These are phyloP conservation scores for Leptobrachium leishanense DNA, from an alignment of 2,113 vertebrate genomes.

Conservation along the genomic window DNA sequence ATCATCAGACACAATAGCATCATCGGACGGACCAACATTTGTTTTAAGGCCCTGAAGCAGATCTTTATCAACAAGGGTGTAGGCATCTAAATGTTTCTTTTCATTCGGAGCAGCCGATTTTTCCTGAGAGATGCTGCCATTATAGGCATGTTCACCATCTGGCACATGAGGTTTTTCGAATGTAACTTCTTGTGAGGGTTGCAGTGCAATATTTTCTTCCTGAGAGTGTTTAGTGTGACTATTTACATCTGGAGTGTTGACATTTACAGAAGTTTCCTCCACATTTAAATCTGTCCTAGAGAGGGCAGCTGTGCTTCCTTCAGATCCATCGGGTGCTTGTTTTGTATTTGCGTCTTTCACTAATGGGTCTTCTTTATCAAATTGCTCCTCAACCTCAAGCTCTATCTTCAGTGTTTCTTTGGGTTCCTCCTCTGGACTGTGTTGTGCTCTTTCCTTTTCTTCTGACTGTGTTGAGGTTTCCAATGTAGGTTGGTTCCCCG, in stretches of 20 bases:
- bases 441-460: background rate
- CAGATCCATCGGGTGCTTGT: background rate
- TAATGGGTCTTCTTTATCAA: constrained; percentile 35
- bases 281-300: constrained; percentile 50
- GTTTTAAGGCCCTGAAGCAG: constrained; percentile 75
- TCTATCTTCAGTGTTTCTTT: constrained; percentile 27
- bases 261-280: constrained; percentile 25
- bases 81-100: constrained; percentile 58
- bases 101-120: constrained; percentile 52
- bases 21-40: constrained; percentile 79
- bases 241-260: constrained; percentile 23
- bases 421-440: constrained; percentile 23
- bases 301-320: background rate
- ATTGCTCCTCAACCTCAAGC: background rate
- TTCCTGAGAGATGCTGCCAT: constrained; percentile 56
- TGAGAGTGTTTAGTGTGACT: constrained; percentile 55
- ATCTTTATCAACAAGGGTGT: constrained; percentile 65
- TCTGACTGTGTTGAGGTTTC: background rate
- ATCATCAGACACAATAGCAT: constrained; percentile 79
- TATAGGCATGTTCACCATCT: constrained; percentile 70
- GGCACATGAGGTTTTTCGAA: constrained; percentile 62
- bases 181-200: constrained; percentile 56
- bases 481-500: background rate
- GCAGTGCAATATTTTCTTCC: constrained; percentile 57
- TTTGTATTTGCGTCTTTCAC: background rate